phyloP scores from a whole-genome alignment of 2,113 vertebrate genomes.

The Puffinus mauretanicus region DNA sequence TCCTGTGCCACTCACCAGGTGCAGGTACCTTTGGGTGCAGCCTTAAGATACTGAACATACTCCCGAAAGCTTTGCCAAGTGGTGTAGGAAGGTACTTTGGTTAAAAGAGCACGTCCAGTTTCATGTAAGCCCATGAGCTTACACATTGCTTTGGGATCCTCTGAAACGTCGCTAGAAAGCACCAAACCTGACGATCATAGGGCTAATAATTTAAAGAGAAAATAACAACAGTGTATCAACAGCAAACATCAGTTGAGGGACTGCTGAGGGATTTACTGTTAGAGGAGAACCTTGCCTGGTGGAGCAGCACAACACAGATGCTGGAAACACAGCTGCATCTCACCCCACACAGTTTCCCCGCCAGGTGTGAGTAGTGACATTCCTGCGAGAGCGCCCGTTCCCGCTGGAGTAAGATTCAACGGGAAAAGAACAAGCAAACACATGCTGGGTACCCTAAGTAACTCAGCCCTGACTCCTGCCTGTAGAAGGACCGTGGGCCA shows the following conservation, averaged over 20 bases:
- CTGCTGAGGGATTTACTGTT: background rate
- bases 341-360: background rate
- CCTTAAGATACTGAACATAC: background rate
- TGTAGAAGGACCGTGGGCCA: too few relatives aligned
- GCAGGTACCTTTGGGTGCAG: background rate
- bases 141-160: background rate
- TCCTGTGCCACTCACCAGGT: background rate
- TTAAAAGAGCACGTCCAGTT: background rate
- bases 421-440: background rate
- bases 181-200: accelerated
- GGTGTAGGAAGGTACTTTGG: background rate
- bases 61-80: background rate
- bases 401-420: accelerated
- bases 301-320: too few relatives aligned
- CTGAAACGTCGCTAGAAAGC: background rate
- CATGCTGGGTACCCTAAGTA: accelerated
- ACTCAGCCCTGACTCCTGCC: background rate
- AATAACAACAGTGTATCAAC: background rate
- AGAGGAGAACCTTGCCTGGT: background rate
- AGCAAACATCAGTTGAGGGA: background rate
- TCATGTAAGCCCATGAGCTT: background rate
- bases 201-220: background rate
- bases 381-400: accelerated
- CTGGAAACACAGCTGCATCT: background rate
- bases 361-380: accelerated